These are phyloP conservation scores for Phyllostomus hastatus DNA, from an alignment of 2,113 vertebrate species.

Conservation along the genomic window DNA sequence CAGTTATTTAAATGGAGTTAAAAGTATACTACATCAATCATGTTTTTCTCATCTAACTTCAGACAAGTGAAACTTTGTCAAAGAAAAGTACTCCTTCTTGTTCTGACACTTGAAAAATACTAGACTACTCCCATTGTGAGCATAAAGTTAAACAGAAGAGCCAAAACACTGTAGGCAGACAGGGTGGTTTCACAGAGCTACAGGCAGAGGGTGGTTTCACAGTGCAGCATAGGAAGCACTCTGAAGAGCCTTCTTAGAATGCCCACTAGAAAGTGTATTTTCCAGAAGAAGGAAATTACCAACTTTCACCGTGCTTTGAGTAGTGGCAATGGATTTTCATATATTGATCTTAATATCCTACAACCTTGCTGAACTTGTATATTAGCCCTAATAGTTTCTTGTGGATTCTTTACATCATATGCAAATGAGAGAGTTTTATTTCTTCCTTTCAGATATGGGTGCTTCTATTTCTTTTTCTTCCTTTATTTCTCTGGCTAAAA, in stretches of 20 bases:
- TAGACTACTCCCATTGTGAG: neutral
- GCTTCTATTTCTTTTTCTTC: neutral
- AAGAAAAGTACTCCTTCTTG: neutral
- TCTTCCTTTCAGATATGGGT: neutral
- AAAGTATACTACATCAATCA: neutral
- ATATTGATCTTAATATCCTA: neutral
- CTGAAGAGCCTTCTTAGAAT: neutral
- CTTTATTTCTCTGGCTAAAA: neutral
- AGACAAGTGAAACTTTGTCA: conserved; percentile 23
- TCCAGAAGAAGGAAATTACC: neutral
- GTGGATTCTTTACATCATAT: neutral
- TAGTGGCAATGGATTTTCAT: neutral
- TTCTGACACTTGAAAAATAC: neutral
- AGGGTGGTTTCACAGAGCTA: neutral
- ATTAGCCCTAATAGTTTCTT: neutral
- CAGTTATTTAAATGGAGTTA: neutral
- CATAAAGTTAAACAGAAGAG: conserved; percentile 16
- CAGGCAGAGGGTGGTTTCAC: neutral
- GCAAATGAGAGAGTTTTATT: neutral
- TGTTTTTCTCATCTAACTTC: conserved; percentile 1
- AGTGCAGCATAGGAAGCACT: neutral
- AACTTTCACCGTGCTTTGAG: neutral
- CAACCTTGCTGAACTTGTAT: neutral
- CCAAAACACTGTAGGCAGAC: neutral
- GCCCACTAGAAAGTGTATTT: neutral